These are phyloP conservation scores for Nomada flava DNA, from an alignment of 2,888 invertebrate genomes.

Conservation along the genomic window DNA sequence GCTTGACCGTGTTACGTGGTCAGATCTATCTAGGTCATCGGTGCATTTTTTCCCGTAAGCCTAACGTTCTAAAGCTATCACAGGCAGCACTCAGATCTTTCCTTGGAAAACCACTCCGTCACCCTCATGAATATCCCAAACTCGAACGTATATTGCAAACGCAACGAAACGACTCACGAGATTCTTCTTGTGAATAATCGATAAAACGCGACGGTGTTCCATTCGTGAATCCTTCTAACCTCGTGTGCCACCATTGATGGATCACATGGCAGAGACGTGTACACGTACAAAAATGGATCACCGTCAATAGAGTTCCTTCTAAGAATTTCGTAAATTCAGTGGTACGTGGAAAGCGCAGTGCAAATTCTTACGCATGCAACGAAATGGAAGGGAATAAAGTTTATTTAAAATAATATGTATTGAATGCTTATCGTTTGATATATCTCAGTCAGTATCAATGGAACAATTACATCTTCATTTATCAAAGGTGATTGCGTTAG, in stretches of 20 bases:
- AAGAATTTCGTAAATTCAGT: not conserved
- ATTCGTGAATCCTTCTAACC: slow-evolving; percentile 9
- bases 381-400: too few relatives aligned
- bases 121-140: slow-evolving; percentile 25
- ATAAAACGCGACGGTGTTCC: slow-evolving; percentile 33
- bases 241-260: slow-evolving; percentile 1
- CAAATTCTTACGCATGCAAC: too few relatives aligned
- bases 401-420: too few relatives aligned
- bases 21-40: slow-evolving; percentile 25
- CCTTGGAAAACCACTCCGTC: slow-evolving; percentile 11
- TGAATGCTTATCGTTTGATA: too few relatives aligned
- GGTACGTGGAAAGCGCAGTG: not conserved
- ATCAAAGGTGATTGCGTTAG: too few relatives aligned
- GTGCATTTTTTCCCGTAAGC: slow-evolving; percentile 2
- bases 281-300: slow-evolving; percentile 10
- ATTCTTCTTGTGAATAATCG: slow-evolving; percentile 37
- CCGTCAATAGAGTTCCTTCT: too few relatives aligned
- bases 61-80: slow-evolving; percentile 28
- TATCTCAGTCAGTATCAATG: too few relatives aligned
- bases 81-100: slow-evolving; percentile 17
- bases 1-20: slow-evolving; percentile 21
- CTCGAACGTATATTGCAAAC: slow-evolving; percentile 24
- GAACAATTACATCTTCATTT: too few relatives aligned
- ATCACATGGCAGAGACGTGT: not conserved
- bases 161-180: slow-evolving; percentile 42